phyloP scores from a whole-genome alignment of 1,140 invertebrate genomes.

The Littorina saxatilis region DNA sequence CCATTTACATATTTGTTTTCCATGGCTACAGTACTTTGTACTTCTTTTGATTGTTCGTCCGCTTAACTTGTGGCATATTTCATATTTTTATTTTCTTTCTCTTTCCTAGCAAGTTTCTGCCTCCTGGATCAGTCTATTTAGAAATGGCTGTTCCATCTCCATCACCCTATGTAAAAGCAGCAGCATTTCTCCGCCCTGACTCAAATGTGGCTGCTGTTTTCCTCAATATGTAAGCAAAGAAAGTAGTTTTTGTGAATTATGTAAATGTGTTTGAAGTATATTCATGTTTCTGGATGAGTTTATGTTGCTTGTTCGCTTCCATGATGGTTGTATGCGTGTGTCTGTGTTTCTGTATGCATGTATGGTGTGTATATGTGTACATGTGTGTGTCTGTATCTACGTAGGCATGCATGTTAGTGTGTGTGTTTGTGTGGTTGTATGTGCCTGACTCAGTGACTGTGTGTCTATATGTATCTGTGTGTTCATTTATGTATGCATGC shows the following conservation, averaged over 20 bases:
- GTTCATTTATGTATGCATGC: neutral
- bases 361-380: too few relatives aligned
- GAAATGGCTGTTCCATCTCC: constrained; percentile 23
- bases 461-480: neutral
- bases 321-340: too few relatives aligned
- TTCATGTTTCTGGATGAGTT: too few relatives aligned
- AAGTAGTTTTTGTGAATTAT: neutral
- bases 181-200: constrained; percentile 25
- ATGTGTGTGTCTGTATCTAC: too few relatives aligned
- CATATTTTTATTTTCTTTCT: neutral
- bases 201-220: constrained; percentile 3
- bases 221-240: constrained; percentile 37
- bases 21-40: too few relatives aligned
- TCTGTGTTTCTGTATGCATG: too few relatives aligned
- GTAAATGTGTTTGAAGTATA: too few relatives aligned
- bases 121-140: constrained; percentile 27
- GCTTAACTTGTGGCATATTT: too few relatives aligned
- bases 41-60: too few relatives aligned
- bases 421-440: neutral
- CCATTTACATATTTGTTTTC: too few relatives aligned
- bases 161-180: constrained; percentile 1
- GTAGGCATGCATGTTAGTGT: neutral
- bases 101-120: constrained; percentile 20
- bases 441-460: neutral
- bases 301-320: too few relatives aligned